A percentile compares a stretch with the other conserved stretches of the same genome.
Evolutionary conservation across 2,113 vertebrate genomes (phyloP).

Genomic region (Tragelaphus strepsiceros): DNA sequence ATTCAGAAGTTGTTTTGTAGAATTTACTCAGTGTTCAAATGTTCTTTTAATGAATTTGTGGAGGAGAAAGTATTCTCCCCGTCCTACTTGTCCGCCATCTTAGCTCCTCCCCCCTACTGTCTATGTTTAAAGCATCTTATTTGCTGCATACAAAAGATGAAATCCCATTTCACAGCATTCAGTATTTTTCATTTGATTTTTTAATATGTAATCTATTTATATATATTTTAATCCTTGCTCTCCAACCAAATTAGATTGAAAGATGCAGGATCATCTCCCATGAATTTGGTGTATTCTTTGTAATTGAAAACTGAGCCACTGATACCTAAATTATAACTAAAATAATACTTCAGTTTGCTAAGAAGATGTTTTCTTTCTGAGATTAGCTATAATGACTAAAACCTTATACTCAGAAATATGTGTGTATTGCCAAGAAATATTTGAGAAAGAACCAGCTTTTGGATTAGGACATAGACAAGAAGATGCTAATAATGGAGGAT

Average conservation of each 20-base stretch:
- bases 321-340: conserved; percentile 19
- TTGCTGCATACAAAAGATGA: neutral
- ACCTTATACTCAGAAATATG: neutral
- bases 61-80: too few relatives aligned
- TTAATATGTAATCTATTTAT: neutral
- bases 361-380: neutral
- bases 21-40: too few relatives aligned
- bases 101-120: neutral
- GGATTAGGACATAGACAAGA: neutral
- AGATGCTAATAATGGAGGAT: neutral
- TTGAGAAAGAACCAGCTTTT: neutral
- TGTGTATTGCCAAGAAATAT: neutral
- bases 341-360: neutral
- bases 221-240: neutral
- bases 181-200: conserved; percentile 12
- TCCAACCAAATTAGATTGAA: conserved; percentile 3
- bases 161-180: neutral
- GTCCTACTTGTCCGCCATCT: too few relatives aligned
- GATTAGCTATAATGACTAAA: neutral
- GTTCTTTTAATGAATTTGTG: too few relatives aligned
- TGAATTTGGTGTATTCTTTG: neutral
- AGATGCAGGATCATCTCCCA: neutral
- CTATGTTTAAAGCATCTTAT: neutral
- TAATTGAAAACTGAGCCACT: neutral
- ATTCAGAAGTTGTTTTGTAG: too few relatives aligned